A percentile compares a stretch with the other conserved stretches of the same genome.
Evolutionary conservation across 2,113 vertebrate species (phyloP).

Genomic region (Mohoua ochrocephala): DNA sequence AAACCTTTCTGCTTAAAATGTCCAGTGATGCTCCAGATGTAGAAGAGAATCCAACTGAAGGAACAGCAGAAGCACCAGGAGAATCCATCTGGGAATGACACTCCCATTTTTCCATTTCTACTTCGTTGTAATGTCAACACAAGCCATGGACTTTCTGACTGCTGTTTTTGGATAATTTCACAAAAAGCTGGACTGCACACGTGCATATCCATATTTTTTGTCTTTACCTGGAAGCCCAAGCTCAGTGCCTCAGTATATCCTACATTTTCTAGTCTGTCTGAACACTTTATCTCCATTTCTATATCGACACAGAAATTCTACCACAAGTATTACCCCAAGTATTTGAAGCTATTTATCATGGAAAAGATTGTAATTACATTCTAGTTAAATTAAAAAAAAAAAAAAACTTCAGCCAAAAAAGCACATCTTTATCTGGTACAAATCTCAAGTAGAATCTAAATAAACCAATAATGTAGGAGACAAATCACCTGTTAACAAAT

Average conservation of each 20-base stretch:
- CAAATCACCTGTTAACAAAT: not conserved
- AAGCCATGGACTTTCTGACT: no score
- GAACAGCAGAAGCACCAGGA: not conserved
- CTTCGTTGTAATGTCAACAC: not conserved
- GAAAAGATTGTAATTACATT: not conserved
- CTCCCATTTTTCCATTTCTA: not conserved
- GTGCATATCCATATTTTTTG: no score
- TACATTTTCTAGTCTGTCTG: not conserved
- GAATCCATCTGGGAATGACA: not conserved
- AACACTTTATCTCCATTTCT: not conserved
- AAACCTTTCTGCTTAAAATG: not conserved
- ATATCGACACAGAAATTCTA: not conserved
- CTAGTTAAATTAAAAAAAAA: not conserved
- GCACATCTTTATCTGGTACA: not conserved
- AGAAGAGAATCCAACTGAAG: not conserved
- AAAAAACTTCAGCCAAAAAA: not conserved
- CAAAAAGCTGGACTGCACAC: not conserved
- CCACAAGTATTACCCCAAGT: not conserved
- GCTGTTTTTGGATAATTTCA: not conserved
- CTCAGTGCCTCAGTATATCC: not conserved
- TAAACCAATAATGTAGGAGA: not conserved
- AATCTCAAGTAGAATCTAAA: not conserved
- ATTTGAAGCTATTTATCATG: not conserved
- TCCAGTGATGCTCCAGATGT: not conserved
- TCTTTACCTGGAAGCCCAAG: not conserved